phyloP scores from a whole-genome alignment of 2,888 invertebrate genomes.

The Yponomeuta evonymella region DNA sequence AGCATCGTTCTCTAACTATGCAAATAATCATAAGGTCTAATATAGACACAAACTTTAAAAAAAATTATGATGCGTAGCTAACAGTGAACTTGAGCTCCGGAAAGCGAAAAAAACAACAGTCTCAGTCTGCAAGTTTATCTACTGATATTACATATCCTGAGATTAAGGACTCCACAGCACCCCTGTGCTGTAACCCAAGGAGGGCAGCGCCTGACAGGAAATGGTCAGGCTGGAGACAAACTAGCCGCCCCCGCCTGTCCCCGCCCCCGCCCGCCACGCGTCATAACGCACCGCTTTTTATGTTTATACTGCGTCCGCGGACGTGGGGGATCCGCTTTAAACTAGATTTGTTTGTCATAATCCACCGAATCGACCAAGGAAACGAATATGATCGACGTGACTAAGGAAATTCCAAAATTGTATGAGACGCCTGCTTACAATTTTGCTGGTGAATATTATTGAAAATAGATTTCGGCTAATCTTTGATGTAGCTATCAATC shows the following conservation, averaged over 20 bases:
- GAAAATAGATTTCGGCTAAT: too few relatives aligned
- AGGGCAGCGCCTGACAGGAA: conserved; percentile 48
- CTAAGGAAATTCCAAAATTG: too few relatives aligned
- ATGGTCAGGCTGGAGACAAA: conserved; percentile 67
- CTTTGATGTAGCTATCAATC: too few relatives aligned
- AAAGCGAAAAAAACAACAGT: neutral
- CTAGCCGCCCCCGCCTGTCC: conserved; percentile 34
- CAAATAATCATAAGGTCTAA: too few relatives aligned
- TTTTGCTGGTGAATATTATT: too few relatives aligned
- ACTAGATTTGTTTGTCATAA: conserved; percentile 10
- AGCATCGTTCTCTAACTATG: too few relatives aligned
- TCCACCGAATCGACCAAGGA: neutral
- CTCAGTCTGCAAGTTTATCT: neutral
- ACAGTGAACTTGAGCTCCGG: neutral
- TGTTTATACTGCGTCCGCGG: conserved; percentile 2
- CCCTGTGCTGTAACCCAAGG: conserved; percentile 34
- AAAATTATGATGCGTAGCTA: neutral
- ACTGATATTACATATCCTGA: neutral
- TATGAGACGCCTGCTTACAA: too few relatives aligned
- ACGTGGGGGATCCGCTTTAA: conserved; percentile 7
- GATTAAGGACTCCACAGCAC: conserved; percentile 23
- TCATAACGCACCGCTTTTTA: conserved; percentile 51
- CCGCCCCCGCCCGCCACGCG: conserved; percentile 60
- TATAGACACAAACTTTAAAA: neutral
- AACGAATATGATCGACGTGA: neutral